phyloP scores from a whole-genome alignment of 2,888 invertebrate genomes.

The Lycaena phlaeas region DNA sequence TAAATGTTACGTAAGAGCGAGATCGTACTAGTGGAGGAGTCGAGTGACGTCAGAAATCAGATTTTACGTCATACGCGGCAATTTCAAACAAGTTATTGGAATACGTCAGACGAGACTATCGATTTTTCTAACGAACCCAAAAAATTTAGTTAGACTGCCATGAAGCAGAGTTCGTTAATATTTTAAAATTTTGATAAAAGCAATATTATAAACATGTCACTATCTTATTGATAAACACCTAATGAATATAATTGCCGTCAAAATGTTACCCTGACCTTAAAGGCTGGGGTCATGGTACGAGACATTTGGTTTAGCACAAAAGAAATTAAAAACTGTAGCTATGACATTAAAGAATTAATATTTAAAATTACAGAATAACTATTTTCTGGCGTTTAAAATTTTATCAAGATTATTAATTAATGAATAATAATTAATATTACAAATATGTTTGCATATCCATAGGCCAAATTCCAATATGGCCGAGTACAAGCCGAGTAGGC shows the following conservation, averaged over 20 bases:
- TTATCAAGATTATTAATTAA: too few species aligned
- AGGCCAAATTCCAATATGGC: too few species aligned
- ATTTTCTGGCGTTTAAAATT: too few species aligned
- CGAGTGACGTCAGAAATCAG: slow-evolving; percentile 47
- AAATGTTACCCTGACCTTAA: background rate
- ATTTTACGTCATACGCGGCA: slow-evolving; percentile 68
- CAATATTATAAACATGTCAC: too few species aligned
- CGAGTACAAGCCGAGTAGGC: too few species aligned
- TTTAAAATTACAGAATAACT: too few species aligned
- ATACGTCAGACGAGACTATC: slow-evolving; percentile 54
- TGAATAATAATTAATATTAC: too few species aligned
- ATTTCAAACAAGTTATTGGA: slow-evolving; percentile 55
- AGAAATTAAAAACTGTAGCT: background rate
- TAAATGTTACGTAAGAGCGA: slow-evolving; percentile 33
- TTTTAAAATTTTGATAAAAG: too few species aligned
- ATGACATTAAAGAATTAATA: too few species aligned
- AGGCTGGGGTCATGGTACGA: background rate
- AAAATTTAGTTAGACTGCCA: slow-evolving; percentile 10
- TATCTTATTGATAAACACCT: too few species aligned
- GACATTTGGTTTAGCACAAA: background rate
- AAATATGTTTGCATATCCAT: too few species aligned
- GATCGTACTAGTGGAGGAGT: slow-evolving; percentile 28
- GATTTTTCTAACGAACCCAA: slow-evolving; percentile 35
- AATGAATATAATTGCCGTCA: background rate
- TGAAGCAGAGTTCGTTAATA: background rate